phyloP scores from a whole-genome alignment of 2,888 invertebrate genomes.

The Dione vanillae region DNA sequence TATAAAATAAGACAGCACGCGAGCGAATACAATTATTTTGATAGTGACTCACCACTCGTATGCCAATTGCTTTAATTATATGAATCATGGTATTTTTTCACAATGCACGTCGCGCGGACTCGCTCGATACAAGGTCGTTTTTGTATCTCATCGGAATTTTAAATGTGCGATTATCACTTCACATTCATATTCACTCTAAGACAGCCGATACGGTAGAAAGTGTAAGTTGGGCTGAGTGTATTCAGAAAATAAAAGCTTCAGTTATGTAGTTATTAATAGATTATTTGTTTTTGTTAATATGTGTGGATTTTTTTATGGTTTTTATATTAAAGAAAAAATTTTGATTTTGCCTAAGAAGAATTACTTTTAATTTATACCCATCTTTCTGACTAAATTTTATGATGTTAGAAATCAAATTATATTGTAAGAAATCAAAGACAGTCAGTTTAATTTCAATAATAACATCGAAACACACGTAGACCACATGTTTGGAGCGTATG shows the following conservation, averaged over 20 bases:
- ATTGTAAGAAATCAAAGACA: no score
- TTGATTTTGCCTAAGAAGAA: no score
- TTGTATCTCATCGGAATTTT: slow-evolving; percentile 61
- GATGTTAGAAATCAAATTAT: no score
- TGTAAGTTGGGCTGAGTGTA: slow-evolving; percentile 3
- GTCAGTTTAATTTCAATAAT: no score
- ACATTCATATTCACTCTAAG: slow-evolving; percentile 41
- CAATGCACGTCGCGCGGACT: slow-evolving; percentile 65
- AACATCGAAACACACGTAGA: no score
- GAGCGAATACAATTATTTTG: slow-evolving; percentile 45
- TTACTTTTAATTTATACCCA: no score
- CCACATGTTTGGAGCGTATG: no score
- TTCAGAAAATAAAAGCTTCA: slow-evolving; percentile 5
- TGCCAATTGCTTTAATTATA: slow-evolving; percentile 56
- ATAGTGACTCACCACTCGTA: slow-evolving; percentile 59
- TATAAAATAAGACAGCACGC: slow-evolving; percentile 44
- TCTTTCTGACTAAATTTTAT: no score
- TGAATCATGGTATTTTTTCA: slow-evolving; percentile 70
- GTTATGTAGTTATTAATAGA: not conserved
- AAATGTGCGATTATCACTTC: slow-evolving; percentile 52
- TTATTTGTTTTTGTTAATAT: no score
- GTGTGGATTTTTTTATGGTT: not conserved
- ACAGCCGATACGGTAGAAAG: slow-evolving; percentile 8
- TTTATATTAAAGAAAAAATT: no score
- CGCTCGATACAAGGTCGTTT: slow-evolving; percentile 54